A percentile compares a stretch with the other conserved stretches of the same genome.
Conservation (phyloP, 1,140 invertebrate genomes). For the Odontomachus brunneus region DNA sequence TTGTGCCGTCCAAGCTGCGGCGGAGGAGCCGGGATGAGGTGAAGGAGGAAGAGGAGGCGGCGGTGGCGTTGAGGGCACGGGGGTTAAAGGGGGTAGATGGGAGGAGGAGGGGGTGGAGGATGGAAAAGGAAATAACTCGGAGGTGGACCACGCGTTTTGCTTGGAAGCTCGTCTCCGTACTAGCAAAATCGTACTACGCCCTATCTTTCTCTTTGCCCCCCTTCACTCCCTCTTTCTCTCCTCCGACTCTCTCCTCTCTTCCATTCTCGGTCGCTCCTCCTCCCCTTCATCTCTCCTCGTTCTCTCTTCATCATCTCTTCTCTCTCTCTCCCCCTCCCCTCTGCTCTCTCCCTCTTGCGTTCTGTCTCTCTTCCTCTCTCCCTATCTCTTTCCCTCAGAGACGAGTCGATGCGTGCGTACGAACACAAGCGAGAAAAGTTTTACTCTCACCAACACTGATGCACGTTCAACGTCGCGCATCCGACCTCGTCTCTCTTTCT, state of each 20-base stretch:
- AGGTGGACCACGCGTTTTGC: conserved; percentile 82
- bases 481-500: conserved; percentile 65
- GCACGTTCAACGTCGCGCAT: conserved; percentile 65
- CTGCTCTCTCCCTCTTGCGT: conserved; percentile 11
- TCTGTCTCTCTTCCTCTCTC: conserved; percentile 19
- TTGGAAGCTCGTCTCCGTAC: conserved; percentile 81
- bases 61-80: background rate
- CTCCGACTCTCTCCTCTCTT: conserved; percentile 21
- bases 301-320: conserved; percentile 52
- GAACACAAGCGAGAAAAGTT: conserved; percentile 84
- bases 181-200: conserved; percentile 78
- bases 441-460: conserved; percentile 83
- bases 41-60: conserved; percentile 15
- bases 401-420: conserved; percentile 83
- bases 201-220: conserved; percentile 61
- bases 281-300: background rate
- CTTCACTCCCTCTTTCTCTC: conserved; percentile 49
- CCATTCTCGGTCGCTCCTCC: conserved; percentile 46
- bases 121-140: conserved; percentile 82
- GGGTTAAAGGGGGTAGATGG: background rate
- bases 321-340: conserved; percentile 51
- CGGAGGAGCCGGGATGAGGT: conserved; percentile 47
- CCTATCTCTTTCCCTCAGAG: conserved; percentile 68
- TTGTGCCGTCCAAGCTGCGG: conserved; percentile 79
- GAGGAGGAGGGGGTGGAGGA: conserved; percentile 45